phyloP scores from a whole-genome alignment of 2,797 vertebrate genomes.

The Distichodus sexfasciatus region DNA sequence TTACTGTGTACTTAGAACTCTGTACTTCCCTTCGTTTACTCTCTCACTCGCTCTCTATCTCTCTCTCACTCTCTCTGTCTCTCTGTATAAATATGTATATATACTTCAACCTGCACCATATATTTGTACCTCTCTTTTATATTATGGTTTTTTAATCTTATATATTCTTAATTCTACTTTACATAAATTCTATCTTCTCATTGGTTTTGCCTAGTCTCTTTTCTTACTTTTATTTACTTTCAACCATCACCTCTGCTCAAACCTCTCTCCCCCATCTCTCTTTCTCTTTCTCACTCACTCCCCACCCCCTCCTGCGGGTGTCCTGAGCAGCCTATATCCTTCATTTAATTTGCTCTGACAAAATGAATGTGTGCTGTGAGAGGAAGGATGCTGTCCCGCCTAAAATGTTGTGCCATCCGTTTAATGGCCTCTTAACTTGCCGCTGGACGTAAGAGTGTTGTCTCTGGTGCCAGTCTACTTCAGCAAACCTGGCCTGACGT shows the following conservation, averaged over 20 bases:
- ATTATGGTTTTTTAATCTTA: no score
- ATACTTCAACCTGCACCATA: no score
- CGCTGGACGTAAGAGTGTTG: conserved; percentile 31
- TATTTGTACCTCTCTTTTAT: no score
- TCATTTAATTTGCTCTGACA: conserved; percentile 43
- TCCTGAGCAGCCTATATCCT: conserved; percentile 18
- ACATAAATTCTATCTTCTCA: no score
- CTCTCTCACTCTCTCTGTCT: conserved; percentile 20
- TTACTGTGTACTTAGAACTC: background rate
- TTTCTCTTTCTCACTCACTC: background rate
- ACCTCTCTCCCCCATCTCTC: conserved; percentile 22
- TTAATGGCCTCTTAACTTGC: conserved; percentile 37
- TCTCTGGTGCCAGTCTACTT: conserved; percentile 40
- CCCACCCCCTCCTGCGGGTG: conserved; percentile 21
- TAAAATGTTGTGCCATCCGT: conserved; percentile 29
- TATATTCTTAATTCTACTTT: no score
- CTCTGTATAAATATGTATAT: no score
- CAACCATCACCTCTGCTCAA: background rate
- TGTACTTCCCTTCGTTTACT: background rate
- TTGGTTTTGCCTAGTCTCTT: no score
- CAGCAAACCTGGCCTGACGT: conserved; percentile 41
- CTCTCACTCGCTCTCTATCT: background rate
- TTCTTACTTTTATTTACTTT: conserved; percentile 7
- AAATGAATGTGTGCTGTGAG: conserved; percentile 45
- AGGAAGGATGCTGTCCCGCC: conserved; percentile 4